phyloP scores from a whole-genome alignment of 1,140 invertebrate genomes.

The Philaenus spumarius region DNA sequence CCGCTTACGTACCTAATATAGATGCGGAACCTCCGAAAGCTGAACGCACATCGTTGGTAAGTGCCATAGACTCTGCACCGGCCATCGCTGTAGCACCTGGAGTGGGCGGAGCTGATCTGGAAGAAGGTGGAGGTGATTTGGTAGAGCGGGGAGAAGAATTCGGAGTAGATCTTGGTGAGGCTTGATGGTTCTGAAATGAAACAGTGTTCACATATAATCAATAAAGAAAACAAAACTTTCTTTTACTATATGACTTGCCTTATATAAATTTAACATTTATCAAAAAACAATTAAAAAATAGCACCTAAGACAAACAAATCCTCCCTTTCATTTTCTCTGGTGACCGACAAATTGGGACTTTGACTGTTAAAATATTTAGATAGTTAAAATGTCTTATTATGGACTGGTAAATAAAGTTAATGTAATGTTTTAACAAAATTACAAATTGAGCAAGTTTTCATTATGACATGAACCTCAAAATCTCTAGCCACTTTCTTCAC shows the following conservation, averaged over 20 bases:
- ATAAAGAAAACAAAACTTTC: no score
- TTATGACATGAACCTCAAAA: no score
- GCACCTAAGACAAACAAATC: neutral
- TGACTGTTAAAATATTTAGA: no score
- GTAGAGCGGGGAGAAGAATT: slow-evolving; percentile 87
- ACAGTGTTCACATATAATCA: no score
- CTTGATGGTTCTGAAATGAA: slow-evolving; percentile 66
- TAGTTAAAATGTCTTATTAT: no score
- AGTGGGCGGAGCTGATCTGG: slow-evolving; percentile 36
- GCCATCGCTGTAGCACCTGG: slow-evolving; percentile 25
- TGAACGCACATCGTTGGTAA: slow-evolving; percentile 49
- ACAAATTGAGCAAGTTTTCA: no score
- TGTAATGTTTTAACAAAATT: no score
- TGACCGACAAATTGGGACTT: no score
- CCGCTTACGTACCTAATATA: slow-evolving; percentile 12
- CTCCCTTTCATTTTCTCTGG: no score
- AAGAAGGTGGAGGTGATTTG: slow-evolving; percentile 70
- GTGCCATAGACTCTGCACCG: slow-evolving; percentile 15
- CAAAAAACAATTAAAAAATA: neutral
- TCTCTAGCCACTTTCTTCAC: no score
- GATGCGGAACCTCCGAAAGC: slow-evolving; percentile 36
- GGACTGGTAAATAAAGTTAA: no score
- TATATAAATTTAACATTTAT: neutral
- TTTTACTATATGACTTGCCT: neutral
- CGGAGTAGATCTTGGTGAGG: slow-evolving; percentile 80